These are phyloP conservation scores for Mongoloraphidia duomilia DNA, from an alignment of 2,888 invertebrate species.

Conservation along the genomic window DNA sequence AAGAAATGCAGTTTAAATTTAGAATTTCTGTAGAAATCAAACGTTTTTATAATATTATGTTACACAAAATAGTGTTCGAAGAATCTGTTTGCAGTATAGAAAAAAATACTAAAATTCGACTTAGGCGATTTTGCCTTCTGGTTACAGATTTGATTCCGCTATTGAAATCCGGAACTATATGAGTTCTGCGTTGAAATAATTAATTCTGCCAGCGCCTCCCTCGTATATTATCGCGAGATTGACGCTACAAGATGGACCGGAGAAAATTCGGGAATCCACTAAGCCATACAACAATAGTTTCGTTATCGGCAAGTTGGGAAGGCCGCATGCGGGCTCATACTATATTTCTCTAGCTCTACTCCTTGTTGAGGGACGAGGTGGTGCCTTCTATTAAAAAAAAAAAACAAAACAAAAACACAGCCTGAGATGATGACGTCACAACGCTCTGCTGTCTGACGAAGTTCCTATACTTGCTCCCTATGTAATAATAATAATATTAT, in stretches of 20 bases:
- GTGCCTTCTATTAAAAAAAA: conserved; percentile 12
- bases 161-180: background rate
- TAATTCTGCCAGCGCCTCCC: background rate
- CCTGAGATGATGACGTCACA: conserved; percentile 7
- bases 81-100: too few species aligned
- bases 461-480: conserved; percentile 9
- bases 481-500: conserved; percentile 4
- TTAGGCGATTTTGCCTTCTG: background rate
- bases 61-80: too few species aligned
- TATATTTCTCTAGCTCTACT: conserved; percentile 3
- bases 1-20: too few species aligned
- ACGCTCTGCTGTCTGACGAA: conserved; percentile 5
- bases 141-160: too few species aligned
- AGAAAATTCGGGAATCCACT: too few species aligned
- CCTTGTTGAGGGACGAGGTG: conserved; percentile 17
- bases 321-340: background rate
- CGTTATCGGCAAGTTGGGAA: too few species aligned
- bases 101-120: background rate
- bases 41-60: too few species aligned
- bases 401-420: conserved; percentile 5
- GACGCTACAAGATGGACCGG: too few species aligned
- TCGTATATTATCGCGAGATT: background rate
- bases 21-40: too few species aligned
- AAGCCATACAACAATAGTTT: too few species aligned
- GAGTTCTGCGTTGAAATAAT: background rate